Base-by-base conservation (phyloP, 2,113 vertebrate species). In the Bos javanicus region DNA sequence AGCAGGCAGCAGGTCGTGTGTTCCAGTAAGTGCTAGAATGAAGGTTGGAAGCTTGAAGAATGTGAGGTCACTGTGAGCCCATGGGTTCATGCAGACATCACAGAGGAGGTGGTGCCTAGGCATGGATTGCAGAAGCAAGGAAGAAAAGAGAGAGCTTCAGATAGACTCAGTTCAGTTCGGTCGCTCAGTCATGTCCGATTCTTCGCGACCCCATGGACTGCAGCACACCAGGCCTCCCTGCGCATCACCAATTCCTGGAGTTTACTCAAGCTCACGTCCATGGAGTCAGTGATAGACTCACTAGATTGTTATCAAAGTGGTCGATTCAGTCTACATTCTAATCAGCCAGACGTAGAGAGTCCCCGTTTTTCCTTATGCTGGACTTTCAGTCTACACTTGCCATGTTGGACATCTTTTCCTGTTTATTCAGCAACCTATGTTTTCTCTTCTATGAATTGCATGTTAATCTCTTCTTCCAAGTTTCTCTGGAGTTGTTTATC, bases 111-210 rank as follows among this genome's bases (percentile, higher is more conserved):
- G 48, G 46, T 3, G 0, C 6, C 25, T 26, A 25, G 87, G 13
- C 33, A 2, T 39, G 36, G n/a, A 7, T 43, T 71, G 78, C 17
- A 33, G 56, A 81, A 90, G 30, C 28, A 26, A 46, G 14, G 33
- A 25, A 8, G 83, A 28, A 30, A 25, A 67, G 60, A 67, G 76
- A 56, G 78, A 62, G 14, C 9, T 21, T 84, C 39, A 46, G 23
- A 56, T 33, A 12, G 39, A 81, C 46, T 80, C 74, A 46, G 64
- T 21, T 71, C n/a, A 21, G 64, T 36, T 71, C 17, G 21, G n/a
- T 36, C 0, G 17, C 64, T 71, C n/a, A 36, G 64, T 21, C 9
- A 0, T 21, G n/a, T 36, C n/a, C 0, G n/a, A 71, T n/a, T 36
- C n/a, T 71, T 71, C 36, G 64, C 4, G 0, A 71, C 17, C n/a